Conservation (phyloP, 2,888 invertebrate species). For the Oxytorus armatus region DNA sequence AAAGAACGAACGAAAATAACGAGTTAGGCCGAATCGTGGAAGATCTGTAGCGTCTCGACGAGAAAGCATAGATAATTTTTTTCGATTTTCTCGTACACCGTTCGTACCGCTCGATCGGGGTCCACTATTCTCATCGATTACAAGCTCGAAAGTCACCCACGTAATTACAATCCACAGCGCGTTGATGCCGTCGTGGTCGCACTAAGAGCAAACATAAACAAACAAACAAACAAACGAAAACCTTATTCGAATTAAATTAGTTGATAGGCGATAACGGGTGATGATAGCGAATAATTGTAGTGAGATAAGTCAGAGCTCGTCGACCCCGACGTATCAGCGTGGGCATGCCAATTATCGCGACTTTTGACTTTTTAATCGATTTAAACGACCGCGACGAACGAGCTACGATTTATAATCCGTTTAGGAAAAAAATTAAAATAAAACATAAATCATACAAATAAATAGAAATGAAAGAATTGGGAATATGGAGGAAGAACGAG, state of each 20-base stretch:
- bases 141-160: neutral
- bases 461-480: neutral
- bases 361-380: slow-evolving; percentile 3
- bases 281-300: slow-evolving; percentile 67
- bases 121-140: too few relatives aligned
- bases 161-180: too few relatives aligned
- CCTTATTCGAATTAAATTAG: slow-evolving; percentile 69
- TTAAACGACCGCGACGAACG: slow-evolving; percentile 1
- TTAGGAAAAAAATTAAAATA: slow-evolving; percentile 2
- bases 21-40: slow-evolving; percentile 75
- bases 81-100: slow-evolving; percentile 37
- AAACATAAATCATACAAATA: too few relatives aligned
- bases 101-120: too few relatives aligned
- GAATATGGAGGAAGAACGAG: neutral
- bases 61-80: slow-evolving; percentile 52
- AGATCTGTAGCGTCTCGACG: slow-evolving; percentile 78
- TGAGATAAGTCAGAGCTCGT: slow-evolving; percentile 54
- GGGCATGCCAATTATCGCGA: neutral
- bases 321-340: slow-evolving; percentile 15
- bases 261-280: slow-evolving; percentile 65
- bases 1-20: neutral
- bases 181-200: too few relatives aligned
- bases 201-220: too few relatives aligned
- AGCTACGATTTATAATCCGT: too few relatives aligned
- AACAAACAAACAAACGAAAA: slow-evolving; percentile 32